Evolutionary conservation across 2,113 vertebrate species (phyloP), one percentile per base, ranked within the genome.

Genomic region (Ranitomeya variabilis): DNA sequence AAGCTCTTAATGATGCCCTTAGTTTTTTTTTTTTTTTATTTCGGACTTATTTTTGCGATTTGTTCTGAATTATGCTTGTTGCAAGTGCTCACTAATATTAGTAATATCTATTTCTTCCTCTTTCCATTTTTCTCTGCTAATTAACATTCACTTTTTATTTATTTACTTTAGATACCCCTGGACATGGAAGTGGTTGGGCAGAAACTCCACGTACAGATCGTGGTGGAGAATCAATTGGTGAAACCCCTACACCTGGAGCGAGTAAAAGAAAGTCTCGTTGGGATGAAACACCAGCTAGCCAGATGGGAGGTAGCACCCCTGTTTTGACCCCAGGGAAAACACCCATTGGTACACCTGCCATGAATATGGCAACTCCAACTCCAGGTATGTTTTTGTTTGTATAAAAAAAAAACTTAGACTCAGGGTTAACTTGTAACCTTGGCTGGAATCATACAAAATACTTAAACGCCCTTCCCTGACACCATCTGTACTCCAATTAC

Each of bases 281-380:
- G 98, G 98, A 99, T 90, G 97, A 99, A 91, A 99, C 98, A 0
- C 98, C 98, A 2, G 97, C 97, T 16, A 99, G 98, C 92, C 98
- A 99, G 90, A 98, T 99, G 97, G 98, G 98, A 14, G 97, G 97
- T 71, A 99, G 97, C 86, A 99, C 98, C 57, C 98, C 98, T 51
- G 95, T 99, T 52, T 94, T 99, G 57, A 99, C 98, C 0, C 98
- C 98, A 64, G 98, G 98, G 82, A 99, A 99, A 91, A 99, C 98
- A 54, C 98, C 98, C 55, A 97, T 99, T 23, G 98, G 98, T 74
- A 99, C 98, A 6, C 98, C 98, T 85, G 98, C 98, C 21, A 99
- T 99, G 98, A 98, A 99, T 92, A 98, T 99, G 98, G 97, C 98
- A 51, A 99, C 98, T 0, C 98, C 98, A 19, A 99, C 98, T 16